Conservation (phyloP, 37 sponge, comb jelly and placozoan species). For the Beroe forskalii region DNA sequence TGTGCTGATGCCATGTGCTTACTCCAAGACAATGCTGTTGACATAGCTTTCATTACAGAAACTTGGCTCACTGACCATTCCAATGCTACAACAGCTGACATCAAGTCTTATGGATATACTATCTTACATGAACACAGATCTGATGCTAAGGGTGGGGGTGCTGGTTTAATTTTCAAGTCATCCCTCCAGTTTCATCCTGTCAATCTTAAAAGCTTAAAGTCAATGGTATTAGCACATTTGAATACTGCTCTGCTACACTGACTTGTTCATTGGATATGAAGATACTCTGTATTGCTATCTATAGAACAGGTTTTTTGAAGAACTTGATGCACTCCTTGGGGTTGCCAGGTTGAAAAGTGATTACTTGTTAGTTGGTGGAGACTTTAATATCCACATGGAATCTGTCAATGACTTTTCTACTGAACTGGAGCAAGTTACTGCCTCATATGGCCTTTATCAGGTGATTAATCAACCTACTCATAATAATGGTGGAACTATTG, state of each 20-base stretch:
- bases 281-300: background rate
- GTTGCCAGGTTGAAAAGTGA: background rate
- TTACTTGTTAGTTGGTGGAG: background rate
- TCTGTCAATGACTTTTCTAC: background rate
- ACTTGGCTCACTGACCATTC: background rate
- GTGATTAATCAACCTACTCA: no score
- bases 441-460: no score
- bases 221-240: no score
- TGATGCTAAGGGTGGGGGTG: background rate
- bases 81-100: no score
- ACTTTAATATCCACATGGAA: no score
- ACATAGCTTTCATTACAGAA: background rate
- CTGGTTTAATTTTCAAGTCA: background rate
- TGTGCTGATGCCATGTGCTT: no score
- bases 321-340: background rate
- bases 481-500: no score
- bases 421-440: background rate
- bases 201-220: no score
- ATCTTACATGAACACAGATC: background rate
- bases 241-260: background rate
- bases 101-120: no score
- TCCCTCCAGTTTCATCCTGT: no score
- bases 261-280: no score
- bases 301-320: background rate
- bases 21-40: no score